Evolutionary conservation across 1,140 invertebrate species (phyloP), one percentile per base, ranked within the genome.

Genomic region (Hermatobates lingyangjiaoensis): DNA sequence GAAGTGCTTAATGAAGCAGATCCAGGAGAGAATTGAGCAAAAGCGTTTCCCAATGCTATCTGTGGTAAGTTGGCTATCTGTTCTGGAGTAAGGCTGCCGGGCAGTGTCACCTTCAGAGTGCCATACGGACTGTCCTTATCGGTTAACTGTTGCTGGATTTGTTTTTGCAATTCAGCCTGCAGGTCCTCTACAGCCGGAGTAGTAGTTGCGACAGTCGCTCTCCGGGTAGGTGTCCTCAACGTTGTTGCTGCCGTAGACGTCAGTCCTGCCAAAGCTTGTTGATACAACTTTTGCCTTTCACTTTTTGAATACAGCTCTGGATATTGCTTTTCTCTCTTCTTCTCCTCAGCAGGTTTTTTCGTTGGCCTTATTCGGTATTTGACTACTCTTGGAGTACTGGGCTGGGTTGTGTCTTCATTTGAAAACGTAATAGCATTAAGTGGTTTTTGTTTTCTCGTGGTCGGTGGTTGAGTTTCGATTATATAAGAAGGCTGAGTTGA

Each of bases 391-490:
- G 49, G 49, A 12, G 49, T 25, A 3, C 48, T 26, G 1, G 52
- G n/a, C 3, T 23, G 50, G 15, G 53, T 28, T 20, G 25, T 27
- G 15, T 50, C 40, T 51, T 50, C 44, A 46, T 42, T 27, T 20
- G 48, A 27, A 48, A 46, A 46, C 24, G 53, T 52, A 28, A 56
- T 47, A 23, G 57, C 44, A 34, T 57, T 44, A 7, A 34, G 48
- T 34, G 49, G 46, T 50, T 56, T 51, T 42, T 58, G 34, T 28
- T 34, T 63, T 59, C 54, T 62, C 4, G 66, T 64, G 28, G 68
- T 65, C 21, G 70, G 66, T 2, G 66, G 55, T 38, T 63, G 61
- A 27, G 69, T 51, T 18, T 68, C 68, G n/a, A 68, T 67, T 42
- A 42, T 49, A 24, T 49, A 54, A 4, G 51, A 46, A 0, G 52